phyloP scores from a whole-genome alignment of 2,888 invertebrate genomes.

The Priocnemis perturbator region DNA sequence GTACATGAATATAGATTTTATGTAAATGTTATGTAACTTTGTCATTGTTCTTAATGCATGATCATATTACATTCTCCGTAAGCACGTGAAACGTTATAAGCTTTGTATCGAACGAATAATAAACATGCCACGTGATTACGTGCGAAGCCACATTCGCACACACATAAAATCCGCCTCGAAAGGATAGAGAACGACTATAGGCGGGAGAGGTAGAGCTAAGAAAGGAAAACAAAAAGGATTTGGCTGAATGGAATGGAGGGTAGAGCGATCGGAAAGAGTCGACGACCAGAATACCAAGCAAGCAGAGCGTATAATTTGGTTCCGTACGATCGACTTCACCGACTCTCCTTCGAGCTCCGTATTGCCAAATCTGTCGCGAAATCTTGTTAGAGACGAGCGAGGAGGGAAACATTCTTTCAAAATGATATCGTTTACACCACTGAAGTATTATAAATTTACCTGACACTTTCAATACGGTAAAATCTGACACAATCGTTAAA shows the following conservation, averaged over 20 bases:
- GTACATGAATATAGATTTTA: background rate
- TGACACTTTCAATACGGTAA: too few species aligned
- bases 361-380: conserved; percentile 69
- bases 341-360: conserved; percentile 29
- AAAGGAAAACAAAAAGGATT: conserved; percentile 24
- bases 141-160: background rate
- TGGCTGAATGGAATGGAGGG: background rate
- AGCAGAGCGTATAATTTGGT: conserved; percentile 67
- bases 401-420: conserved; percentile 3
- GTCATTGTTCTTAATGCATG: background rate
- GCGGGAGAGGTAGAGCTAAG: conserved; percentile 16
- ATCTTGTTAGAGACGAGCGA: conserved; percentile 57
- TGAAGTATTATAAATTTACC: too few species aligned
- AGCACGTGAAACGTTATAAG: background rate
- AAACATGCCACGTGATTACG: background rate
- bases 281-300: conserved; percentile 58
- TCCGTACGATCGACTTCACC: conserved; percentile 63
- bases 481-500: too few species aligned
- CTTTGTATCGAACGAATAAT: too few species aligned
- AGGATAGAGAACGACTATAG: background rate
- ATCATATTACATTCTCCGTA: background rate
- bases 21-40: background rate
- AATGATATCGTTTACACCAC: too few species aligned
- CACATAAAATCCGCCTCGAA: background rate
- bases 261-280: conserved; percentile 33